Base-by-base conservation (phyloP, 2,888 invertebrate species). In the Dastarcus helophoroides region DNA sequence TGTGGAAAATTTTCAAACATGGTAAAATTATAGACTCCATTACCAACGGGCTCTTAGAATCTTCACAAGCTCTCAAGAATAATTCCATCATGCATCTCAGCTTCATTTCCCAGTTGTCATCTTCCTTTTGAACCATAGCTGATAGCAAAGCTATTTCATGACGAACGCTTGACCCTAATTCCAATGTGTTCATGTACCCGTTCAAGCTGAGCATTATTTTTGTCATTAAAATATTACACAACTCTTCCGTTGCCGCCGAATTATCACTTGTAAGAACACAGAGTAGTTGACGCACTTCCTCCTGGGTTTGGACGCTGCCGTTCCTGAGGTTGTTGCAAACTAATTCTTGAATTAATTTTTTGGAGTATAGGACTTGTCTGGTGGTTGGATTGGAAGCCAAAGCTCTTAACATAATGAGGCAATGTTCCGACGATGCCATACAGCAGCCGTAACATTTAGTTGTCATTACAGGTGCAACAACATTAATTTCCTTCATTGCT, bases 71-170 rank as follows among this genome's bases (percentile, higher is more conserved):
- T 63, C 77, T 72, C 32, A 89, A 68, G 65, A 94, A 93, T 30
- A 94, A 65, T 42, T 80, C 79, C 64, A 94, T 82, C 37, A 93
- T 83, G 54, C 85, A 82, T 26, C 85, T 75, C 1, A 95, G 65
- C 50, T 94, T 81, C 38, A 82, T 77, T 56, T 95, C 94, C 95
- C 95, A 95, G 54, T 91, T 93, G 3, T 82, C 77, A 57, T 95
- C 95, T 51, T 93, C 88, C 43, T 89, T 88, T 46, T 89, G 84
- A 2, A 94, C 79, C 25, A 93, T 69, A 1, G 85, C 80, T 1
- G 90, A 86, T 14, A 95, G 62, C 8, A 95, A 63, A 5, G 88
- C 71, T 58, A 95, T 90, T 57, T 94, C 83, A 50, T 93, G 89
- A 3, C 91, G 73, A 1, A 93, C 86, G 2, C 80, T 76, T 2